These are phyloP conservation scores for Luscinia luscinia DNA, from an alignment of 2,797 vertebrate genomes.

Conservation along the genomic window DNA sequence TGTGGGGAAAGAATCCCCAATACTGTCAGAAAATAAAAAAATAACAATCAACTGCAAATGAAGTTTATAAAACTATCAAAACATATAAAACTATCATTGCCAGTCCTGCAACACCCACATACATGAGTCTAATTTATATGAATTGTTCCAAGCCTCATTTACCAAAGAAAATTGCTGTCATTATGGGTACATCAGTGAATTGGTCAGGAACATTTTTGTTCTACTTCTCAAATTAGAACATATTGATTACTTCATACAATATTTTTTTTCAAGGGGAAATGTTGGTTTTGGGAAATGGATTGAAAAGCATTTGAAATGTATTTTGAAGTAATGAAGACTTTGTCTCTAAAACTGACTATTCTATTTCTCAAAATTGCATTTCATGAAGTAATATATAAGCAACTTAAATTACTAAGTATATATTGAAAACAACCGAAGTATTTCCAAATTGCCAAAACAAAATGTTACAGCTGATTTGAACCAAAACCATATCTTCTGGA, in stretches of 20 bases:
- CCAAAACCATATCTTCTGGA: conserved; percentile 14
- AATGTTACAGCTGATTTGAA: conserved; percentile 32
- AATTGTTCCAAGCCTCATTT: conserved; percentile 49
- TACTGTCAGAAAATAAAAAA: conserved; percentile 29
- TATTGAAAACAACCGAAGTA: conserved; percentile 6
- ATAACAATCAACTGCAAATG: not conserved
- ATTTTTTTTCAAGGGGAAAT: not conserved
- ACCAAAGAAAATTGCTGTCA: conserved; percentile 41
- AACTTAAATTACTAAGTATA: not conserved
- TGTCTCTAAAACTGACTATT: not conserved
- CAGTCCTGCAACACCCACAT: conserved; percentile 24
- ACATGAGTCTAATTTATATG: not conserved
- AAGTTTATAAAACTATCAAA: conserved; percentile 35
- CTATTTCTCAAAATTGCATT: not conserved
- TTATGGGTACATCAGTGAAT: conserved; percentile 12
- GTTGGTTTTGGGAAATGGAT: not conserved
- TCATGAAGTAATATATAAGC: conserved; percentile 1
- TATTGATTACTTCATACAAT: conserved; percentile 20
- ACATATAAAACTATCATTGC: conserved; percentile 10
- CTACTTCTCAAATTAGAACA: conserved; percentile 38
- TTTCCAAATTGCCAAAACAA: conserved; percentile 42
- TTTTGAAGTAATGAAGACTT: not conserved
- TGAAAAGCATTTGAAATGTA: not conserved
- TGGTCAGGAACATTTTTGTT: conserved; percentile 9
- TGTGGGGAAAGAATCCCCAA: not conserved